phyloP scores from a whole-genome alignment of 2,113 vertebrate species.

The Mustelus asterias region DNA sequence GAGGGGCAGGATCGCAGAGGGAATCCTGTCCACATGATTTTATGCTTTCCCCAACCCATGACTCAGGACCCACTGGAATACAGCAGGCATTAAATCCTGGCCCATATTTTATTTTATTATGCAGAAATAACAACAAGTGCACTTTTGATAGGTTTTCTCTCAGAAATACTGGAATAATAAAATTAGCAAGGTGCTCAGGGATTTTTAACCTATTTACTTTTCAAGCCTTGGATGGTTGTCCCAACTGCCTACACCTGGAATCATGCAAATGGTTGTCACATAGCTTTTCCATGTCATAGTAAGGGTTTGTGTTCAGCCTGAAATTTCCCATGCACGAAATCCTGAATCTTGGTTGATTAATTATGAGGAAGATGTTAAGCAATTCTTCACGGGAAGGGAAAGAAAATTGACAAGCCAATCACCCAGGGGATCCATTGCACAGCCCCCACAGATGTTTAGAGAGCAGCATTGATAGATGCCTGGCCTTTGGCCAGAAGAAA shows the following conservation, averaged over 20 bases:
- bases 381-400: neutral
- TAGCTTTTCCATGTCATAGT: neutral
- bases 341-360: neutral
- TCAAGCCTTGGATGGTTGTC: neutral
- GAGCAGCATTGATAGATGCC: neutral
- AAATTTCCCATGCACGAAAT: neutral
- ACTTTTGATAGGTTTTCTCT: neutral
- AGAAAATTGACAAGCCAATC: neutral
- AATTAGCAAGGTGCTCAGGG: neutral
- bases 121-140: neutral
- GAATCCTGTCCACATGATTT: no score
- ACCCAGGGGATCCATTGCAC: neutral
- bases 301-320: neutral
- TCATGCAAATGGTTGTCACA: neutral
- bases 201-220: neutral
- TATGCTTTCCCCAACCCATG: no score
- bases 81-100: no score
- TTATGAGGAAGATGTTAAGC: neutral
- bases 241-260: neutral
- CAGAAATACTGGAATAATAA: neutral
- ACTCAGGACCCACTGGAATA: no score
- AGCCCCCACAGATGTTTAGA: neutral
- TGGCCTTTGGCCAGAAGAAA: neutral
- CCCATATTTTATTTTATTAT: neutral
- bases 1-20: no score